These are phyloP conservation scores for Panzeria rudis DNA, from an alignment of 2,888 invertebrate genomes.

Conservation along the genomic window DNA sequence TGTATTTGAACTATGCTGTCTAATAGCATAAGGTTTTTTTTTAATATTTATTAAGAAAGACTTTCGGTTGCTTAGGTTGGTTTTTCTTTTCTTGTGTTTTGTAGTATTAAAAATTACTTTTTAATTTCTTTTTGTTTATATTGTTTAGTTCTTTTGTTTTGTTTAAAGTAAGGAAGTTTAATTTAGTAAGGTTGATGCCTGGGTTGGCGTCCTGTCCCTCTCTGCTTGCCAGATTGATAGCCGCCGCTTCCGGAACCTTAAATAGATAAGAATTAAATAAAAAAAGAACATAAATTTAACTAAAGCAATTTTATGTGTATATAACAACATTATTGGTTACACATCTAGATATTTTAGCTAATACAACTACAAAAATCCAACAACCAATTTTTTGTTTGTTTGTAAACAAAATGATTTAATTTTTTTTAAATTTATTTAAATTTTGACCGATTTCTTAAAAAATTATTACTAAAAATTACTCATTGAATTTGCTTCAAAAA, in stretches of 20 bases:
- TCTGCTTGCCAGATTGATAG: constrained; percentile 93
- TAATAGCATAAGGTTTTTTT: constrained; percentile 59
- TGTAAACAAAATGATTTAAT: constrained; percentile 60
- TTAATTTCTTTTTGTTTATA: constrained; percentile 55
- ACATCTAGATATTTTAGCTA: constrained; percentile 44
- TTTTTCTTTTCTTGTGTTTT: constrained; percentile 70
- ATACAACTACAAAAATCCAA: constrained; percentile 60
- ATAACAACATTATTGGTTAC: background rate
- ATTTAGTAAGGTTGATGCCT: constrained; percentile 94
- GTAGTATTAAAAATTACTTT: constrained; percentile 71
- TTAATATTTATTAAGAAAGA: constrained; percentile 70
- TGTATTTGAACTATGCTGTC: constrained; percentile 65
- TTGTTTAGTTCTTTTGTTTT: constrained; percentile 66
- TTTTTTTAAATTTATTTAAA: constrained; percentile 36
- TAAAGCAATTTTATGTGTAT: background rate
- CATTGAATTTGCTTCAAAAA: constrained; percentile 38
- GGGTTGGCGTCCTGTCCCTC: constrained; percentile 91
- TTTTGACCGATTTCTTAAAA: constrained; percentile 69
- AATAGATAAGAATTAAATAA: constrained; percentile 58
- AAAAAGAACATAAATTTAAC: constrained; percentile 14
- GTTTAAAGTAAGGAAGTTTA: constrained; percentile 67
- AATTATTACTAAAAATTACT: constrained; percentile 6
- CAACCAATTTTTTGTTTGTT: constrained; percentile 50
- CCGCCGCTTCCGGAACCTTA: constrained; percentile 77
- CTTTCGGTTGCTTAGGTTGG: constrained; percentile 73